Percentiles rank a stretch among this genome's conserved stretches.
Evolutionary conservation across 2,113 vertebrate genomes (phyloP).

Genomic region (Chaetorhynchus papuensis): DNA sequence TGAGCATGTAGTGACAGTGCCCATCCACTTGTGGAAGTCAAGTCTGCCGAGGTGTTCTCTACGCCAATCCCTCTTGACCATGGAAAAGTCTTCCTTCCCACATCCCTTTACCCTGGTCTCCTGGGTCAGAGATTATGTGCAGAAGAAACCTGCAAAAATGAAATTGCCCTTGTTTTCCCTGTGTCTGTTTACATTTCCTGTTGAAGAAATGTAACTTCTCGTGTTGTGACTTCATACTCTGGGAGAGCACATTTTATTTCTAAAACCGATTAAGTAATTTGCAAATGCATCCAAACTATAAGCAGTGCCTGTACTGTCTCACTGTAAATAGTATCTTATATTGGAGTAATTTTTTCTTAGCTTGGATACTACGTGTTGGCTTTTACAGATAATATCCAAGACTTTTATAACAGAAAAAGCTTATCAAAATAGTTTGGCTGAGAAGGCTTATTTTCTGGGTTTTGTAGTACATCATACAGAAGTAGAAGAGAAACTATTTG

Average conservation of each 20-base stretch:
- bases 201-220: neutral
- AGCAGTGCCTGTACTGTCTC: neutral
- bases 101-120: fast-evolving
- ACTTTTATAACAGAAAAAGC: neutral
- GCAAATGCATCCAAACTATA: neutral
- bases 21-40: too few species aligned
- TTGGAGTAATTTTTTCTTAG: neutral
- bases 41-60: neutral
- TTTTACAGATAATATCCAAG: neutral
- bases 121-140: neutral
- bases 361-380: neutral
- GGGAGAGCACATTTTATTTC: neutral
- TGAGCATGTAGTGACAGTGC: neutral
- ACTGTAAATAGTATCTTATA: neutral
- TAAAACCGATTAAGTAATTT: neutral
- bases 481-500: neutral
- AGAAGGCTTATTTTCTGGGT: neutral
- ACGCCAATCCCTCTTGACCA: neutral
- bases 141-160: neutral
- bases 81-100: neutral
- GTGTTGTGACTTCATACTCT: neutral
- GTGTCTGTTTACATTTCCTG: neutral
- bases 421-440: neutral
- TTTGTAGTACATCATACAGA: neutral
- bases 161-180: neutral